Evolutionary conservation across 2,797 vertebrate genomes (phyloP).

Genomic region (Amphiprion clarkii): DNA sequence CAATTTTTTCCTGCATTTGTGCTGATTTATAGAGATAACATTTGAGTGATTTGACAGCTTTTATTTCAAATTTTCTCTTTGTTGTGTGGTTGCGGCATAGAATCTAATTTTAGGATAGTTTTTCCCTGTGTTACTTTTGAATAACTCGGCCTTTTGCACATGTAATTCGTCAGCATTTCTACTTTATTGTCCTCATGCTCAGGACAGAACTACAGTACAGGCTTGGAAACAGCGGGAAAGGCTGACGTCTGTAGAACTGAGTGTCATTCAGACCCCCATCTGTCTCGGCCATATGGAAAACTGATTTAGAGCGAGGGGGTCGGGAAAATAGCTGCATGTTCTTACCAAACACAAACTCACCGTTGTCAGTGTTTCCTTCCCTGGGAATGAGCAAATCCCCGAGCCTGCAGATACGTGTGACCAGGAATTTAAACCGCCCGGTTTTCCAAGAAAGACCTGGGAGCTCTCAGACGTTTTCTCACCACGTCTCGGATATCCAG

Average conservation of each 20-base stretch:
- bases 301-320: slow-evolving; percentile 67
- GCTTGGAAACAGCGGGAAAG: slow-evolving; percentile 32
- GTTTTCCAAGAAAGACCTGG: background rate
- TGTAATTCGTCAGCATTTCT: slow-evolving; percentile 22
- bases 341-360: slow-evolving; percentile 64
- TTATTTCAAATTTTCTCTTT: no score
- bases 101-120: no score
- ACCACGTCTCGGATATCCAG: background rate
- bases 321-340: slow-evolving; percentile 69
- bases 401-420: slow-evolving; percentile 38
- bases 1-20: no score
- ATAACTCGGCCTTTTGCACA: background rate
- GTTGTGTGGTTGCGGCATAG: no score
- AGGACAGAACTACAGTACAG: slow-evolving; percentile 5
- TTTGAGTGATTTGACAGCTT: no score
- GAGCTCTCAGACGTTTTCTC: slow-evolving; percentile 6
- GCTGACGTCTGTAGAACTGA: slow-evolving; percentile 54
- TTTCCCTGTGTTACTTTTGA: no score
- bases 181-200: slow-evolving; percentile 1
- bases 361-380: slow-evolving; percentile 65
- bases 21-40: no score
- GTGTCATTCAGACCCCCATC: slow-evolving; percentile 63
- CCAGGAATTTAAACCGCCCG: slow-evolving; percentile 27
- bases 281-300: slow-evolving; percentile 81
- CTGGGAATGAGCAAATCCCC: slow-evolving; percentile 57